Evolutionary conservation across 2,113 vertebrate species (phyloP), one percentile per base, ranked within the genome.

Genomic region (Neodontobutis hainanensis): DNA sequence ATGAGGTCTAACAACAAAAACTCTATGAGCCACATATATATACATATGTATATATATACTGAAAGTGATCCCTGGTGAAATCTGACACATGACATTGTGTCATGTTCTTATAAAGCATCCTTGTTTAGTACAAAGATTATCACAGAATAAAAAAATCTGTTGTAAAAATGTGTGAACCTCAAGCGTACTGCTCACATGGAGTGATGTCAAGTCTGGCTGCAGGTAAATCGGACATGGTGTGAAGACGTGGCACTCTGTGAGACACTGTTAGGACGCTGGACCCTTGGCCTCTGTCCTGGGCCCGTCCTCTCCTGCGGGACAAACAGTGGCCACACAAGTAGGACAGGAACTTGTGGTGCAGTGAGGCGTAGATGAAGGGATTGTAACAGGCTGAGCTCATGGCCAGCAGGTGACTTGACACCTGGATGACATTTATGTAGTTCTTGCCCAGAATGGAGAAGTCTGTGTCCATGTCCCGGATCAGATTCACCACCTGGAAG

Each of bases 301-400:
- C 59, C 36, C 60, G 47, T 35, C 48, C 51, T 57, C 35, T 76
- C 16, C 63, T 45, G 16, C 55, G 7, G 8, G 60, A 55, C 72
- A 85, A 15, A 51, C 83, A 46, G 78, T 69, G 61, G 63, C 35
- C 66, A 65, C 76, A 73, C 45, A 92, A 50, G 65, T 68, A 90
- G 60, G 86, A 78, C 46, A 90, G 67, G 51, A 91, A 68, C 75
- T 91, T 93, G 59, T 79, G 53, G 68, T 93, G 92, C 27, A 93
- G 63, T 0, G 92, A 93, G 73, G 92, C 92, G 7, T 92, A 93
- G 73, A 93, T 93, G 44, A 93, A 93, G 27, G 92, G 92, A 81
- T 93, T 92, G 87, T 92, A 93, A 81, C 92, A 93, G 36, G 92
- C 46, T 0, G 92, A 93, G 72, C 88, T 92, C 92, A 93, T 92